phyloP scores from a whole-genome alignment of 2,888 invertebrate genomes.

The Papilio gigon region DNA sequence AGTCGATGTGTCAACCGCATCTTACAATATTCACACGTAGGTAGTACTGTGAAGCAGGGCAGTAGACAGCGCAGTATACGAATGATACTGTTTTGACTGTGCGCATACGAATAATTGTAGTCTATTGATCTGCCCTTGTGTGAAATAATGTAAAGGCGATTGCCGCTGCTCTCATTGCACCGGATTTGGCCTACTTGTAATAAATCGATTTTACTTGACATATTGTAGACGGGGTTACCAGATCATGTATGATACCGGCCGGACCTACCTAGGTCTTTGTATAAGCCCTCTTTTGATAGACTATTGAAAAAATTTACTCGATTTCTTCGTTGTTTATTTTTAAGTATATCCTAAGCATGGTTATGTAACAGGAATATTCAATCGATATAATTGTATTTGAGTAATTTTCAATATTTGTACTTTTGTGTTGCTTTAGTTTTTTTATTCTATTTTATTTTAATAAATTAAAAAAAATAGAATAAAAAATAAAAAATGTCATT shows the following conservation, averaged over 20 bases:
- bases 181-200: slow-evolving; percentile 51
- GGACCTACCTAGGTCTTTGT: too few relatives aligned
- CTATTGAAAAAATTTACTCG: too few relatives aligned
- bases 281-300: too few relatives aligned
- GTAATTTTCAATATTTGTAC: too few relatives aligned
- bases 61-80: not conserved
- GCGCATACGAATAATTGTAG: not conserved
- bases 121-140: not conserved
- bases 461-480: too few relatives aligned
- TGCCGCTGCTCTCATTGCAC: slow-evolving; percentile 45
- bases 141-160: slow-evolving; percentile 26
- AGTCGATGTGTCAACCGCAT: slow-evolving; percentile 47
- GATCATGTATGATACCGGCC: slow-evolving; percentile 18
- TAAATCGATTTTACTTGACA: slow-evolving; percentile 43
- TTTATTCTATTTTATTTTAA: too few relatives aligned
- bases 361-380: too few relatives aligned
- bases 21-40: slow-evolving; percentile 25
- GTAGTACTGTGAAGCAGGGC: not conserved
- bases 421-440: too few relatives aligned
- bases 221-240: slow-evolving; percentile 42
- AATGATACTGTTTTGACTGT: not conserved
- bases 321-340: too few relatives aligned
- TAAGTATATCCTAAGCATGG: too few relatives aligned
- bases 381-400: too few relatives aligned
- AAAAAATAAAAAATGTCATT: slow-evolving; percentile 3